Conservation (phyloP, 2,113 vertebrate species). For the Connochaetes taurinus region DNA sequence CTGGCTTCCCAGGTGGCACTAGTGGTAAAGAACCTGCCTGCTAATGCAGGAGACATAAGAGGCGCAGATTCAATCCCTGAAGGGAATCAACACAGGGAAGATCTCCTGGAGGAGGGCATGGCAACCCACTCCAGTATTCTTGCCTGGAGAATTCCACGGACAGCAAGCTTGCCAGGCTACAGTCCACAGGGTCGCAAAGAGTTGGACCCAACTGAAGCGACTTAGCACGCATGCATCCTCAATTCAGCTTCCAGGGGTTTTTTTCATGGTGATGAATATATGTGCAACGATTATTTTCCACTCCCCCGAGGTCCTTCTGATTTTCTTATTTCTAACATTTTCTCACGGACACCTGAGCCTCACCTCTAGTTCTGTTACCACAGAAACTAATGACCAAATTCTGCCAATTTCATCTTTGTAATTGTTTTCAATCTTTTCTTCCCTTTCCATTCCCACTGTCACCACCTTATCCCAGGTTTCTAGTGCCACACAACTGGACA, state of each 20-base stretch:
- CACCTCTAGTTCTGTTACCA: background rate
- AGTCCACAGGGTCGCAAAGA: background rate
- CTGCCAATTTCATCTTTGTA: background rate
- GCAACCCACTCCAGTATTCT: background rate
- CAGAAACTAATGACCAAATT: background rate
- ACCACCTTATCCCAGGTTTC: background rate
- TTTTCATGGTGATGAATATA: background rate
- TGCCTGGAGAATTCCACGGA: background rate
- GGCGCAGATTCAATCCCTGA: background rate
- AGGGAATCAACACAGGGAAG: background rate
- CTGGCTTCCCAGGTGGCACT: background rate
- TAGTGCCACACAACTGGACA: background rate
- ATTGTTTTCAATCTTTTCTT: background rate
- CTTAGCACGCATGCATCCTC: background rate
- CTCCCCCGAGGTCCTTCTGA: background rate
- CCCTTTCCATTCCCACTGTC: background rate
- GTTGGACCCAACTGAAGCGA: background rate
- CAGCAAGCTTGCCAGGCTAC: background rate
- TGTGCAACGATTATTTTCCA: background rate
- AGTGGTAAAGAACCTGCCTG: background rate
- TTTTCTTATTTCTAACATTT: constrained; percentile 3
- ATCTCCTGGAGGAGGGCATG: background rate
- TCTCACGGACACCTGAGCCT: background rate
- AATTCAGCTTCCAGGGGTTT: background rate
- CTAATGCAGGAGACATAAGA: background rate